These are phyloP conservation scores for Lampris megalopsis DNA, from an alignment of 2,113 vertebrate species.

Conservation along the genomic window DNA sequence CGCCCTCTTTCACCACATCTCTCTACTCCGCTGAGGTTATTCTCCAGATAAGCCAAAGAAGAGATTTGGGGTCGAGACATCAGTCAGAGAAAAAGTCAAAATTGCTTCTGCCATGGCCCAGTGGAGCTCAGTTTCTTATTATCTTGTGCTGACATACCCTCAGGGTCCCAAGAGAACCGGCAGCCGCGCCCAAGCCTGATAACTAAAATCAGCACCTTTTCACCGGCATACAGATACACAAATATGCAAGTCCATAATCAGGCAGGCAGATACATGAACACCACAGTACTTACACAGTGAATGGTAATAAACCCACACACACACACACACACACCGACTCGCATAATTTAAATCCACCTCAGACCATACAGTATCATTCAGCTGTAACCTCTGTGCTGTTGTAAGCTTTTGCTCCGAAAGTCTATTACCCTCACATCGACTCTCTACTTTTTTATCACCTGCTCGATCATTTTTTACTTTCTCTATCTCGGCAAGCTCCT, in stretches of 20 bases:
- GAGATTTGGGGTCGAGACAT: conserved; percentile 41
- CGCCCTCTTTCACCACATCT: background rate
- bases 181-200: conserved; percentile 19
- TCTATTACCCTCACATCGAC: conserved; percentile 1
- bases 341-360: background rate
- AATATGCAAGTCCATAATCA: conserved; percentile 48
- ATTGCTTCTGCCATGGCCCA: conserved; percentile 19
- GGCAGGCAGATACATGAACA: conserved; percentile 21
- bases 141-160: conserved; percentile 49
- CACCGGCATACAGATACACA: conserved; percentile 22
- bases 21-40: conserved; percentile 2
- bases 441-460: conserved; percentile 19
- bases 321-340: background rate
- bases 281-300: background rate
- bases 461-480: conserved; percentile 18
- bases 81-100: conserved; percentile 32
- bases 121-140: conserved; percentile 48
- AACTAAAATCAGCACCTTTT: conserved; percentile 45
- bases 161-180: conserved; percentile 33
- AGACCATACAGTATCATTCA: background rate
- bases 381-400: background rate
- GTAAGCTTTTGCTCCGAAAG: background rate
- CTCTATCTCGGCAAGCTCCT: conserved; percentile 19
- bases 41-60: conserved; percentile 10
- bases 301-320: conserved; percentile 10